Percentiles rank a stretch among this genome's conserved stretches.
These are phyloP conservation scores for Grapholita molesta DNA, from an alignment of 1,140 invertebrate genomes.

Conservation along the genomic window DNA sequence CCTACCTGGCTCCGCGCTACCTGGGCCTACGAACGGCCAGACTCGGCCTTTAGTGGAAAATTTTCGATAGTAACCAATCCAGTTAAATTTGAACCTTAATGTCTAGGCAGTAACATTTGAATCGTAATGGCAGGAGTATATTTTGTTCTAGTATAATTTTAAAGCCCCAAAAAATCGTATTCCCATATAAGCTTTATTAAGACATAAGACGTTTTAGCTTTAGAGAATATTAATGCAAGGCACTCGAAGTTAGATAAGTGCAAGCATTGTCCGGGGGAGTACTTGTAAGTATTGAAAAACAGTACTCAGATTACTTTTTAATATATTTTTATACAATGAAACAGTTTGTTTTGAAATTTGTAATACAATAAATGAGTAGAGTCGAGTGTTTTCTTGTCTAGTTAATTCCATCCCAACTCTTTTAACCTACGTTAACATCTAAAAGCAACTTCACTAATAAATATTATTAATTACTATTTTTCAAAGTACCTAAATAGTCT, in stretches of 20 bases:
- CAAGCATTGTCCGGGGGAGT: neutral
- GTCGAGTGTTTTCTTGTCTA: no score
- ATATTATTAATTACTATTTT: no score
- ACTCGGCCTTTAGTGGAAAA: neutral
- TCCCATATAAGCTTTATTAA: neutral
- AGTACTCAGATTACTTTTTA: no score
- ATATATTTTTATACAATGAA: no score
- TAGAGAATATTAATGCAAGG: neutral
- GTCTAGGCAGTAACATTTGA: neutral
- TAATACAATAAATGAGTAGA: no score
- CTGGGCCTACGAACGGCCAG: neutral
- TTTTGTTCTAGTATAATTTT: neutral
- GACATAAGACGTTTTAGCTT: neutral
- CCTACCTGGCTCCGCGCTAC: slow-evolving; percentile 47
- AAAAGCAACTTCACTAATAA: no score
- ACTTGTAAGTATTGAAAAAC: neutral
- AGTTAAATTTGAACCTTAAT: neutral
- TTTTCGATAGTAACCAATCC: neutral
- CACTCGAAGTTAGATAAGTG: neutral
- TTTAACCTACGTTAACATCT: no score
- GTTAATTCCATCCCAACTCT: no score
- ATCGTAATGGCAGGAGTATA: neutral
- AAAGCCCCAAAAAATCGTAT: neutral
- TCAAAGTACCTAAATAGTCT: no score
- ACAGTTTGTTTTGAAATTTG: no score